Conservation (phyloP, 2,797 vertebrate genomes). For the Bradypodion ventrale region DNA sequence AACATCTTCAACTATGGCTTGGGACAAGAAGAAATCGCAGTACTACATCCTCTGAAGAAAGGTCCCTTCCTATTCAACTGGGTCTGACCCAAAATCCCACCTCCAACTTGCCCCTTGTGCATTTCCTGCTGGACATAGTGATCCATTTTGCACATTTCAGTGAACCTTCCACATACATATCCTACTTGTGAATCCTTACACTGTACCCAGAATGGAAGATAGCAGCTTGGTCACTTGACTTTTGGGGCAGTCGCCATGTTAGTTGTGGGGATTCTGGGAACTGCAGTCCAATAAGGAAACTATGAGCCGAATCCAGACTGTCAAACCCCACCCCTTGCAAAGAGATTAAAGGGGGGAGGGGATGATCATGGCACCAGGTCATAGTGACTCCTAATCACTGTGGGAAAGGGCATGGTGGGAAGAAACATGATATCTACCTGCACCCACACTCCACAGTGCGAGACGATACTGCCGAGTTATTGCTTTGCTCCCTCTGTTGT, state of each 20-base stretch:
- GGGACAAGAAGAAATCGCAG: not conserved
- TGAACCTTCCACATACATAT: not conserved
- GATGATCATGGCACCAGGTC: not conserved
- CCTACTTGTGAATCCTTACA: not conserved
- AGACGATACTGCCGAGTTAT: not conserved
- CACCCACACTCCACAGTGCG: not conserved
- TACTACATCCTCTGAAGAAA: not conserved
- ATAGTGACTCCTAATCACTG: not conserved
- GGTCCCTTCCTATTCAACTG: not conserved
- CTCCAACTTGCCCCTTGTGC: not conserved
- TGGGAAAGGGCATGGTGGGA: not conserved
- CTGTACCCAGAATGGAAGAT: not conserved
- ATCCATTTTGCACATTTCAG: not conserved
- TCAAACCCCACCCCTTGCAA: no score
- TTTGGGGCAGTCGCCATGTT: no score
- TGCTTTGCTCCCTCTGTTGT: not conserved
- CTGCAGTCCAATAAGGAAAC: no score
- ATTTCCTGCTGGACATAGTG: not conserved
- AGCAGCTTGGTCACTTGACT: no score
- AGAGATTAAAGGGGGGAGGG: not conserved
- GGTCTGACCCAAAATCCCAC: not conserved
- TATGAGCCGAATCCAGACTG: no score
- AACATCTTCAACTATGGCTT: not conserved
- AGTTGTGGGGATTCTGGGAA: no score
- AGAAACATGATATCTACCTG: slow-evolving; percentile 23